phyloP scores from a whole-genome alignment of 1,140 invertebrate genomes.

The Calephelis nemesis region DNA sequence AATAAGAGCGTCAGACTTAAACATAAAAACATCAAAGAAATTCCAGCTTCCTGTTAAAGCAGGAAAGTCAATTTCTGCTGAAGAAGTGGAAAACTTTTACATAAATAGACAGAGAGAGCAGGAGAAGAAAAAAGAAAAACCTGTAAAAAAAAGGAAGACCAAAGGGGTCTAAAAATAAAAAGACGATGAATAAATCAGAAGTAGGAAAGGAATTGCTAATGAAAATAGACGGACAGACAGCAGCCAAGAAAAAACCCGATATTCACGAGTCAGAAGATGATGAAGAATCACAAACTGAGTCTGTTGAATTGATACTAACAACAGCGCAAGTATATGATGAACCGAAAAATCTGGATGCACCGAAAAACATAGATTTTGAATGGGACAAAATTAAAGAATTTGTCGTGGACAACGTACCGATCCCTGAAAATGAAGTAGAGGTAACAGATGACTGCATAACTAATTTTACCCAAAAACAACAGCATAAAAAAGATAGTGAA shows the following conservation, averaged over 20 bases:
- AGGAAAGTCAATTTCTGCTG: constrained; percentile 5
- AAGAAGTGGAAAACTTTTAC: constrained; percentile 15
- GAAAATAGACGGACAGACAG: neutral
- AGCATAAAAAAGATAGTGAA: neutral
- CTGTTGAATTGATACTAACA: too few species aligned
- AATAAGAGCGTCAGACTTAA: neutral
- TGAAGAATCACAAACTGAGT: too few species aligned
- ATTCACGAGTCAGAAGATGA: too few species aligned
- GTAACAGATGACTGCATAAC: neutral
- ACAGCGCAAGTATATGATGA: too few species aligned
- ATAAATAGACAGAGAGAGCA: neutral
- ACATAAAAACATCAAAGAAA: neutral
- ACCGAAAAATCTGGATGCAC: too few species aligned
- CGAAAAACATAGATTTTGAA: too few species aligned
- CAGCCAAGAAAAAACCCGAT: neutral
- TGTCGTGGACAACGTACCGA: neutral
- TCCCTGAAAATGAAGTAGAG: neutral
- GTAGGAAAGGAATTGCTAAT: constrained; percentile 5
- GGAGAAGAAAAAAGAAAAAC: constrained; percentile 5
- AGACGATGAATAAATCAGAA: constrained; percentile 9
- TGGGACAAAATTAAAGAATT: too few species aligned
- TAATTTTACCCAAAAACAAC: neutral
- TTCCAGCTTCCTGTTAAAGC: constrained; percentile 18
- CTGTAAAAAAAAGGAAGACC: constrained; percentile 14
- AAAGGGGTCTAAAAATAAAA: constrained; percentile 13